A percentile compares a stretch with the other conserved stretches of the same genome.
Evolutionary conservation across 2,888 invertebrate genomes (phyloP).

Genomic region (Plebejus melissa): DNA sequence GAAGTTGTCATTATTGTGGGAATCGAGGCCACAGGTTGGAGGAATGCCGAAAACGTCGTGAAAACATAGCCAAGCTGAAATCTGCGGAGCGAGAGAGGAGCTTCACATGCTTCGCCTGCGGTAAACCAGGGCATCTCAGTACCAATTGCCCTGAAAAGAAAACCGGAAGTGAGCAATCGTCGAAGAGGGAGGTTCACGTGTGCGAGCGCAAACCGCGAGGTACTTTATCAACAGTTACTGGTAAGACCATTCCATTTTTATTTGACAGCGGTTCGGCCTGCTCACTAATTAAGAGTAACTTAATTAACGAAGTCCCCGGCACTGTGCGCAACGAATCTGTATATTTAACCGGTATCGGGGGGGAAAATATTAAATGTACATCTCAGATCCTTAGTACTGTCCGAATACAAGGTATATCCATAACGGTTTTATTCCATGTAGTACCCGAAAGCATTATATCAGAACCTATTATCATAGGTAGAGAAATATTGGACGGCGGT

Average conservation of each 20-base stretch:
- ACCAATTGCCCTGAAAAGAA: constrained; percentile 31
- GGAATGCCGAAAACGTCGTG: constrained; percentile 33
- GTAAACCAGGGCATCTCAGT: constrained; percentile 32
- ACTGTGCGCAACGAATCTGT: constrained; percentile 35
- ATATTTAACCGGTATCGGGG: constrained; percentile 38
- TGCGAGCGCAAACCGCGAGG: constrained; percentile 33
- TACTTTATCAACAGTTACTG: constrained; percentile 33
- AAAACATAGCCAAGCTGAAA: not conserved
- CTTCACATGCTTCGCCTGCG: constrained; percentile 32
- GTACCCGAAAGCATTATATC: constrained; percentile 30
- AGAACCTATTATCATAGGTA: constrained; percentile 33
- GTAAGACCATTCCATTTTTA: constrained; percentile 36
- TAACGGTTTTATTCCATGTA: constrained; percentile 30
- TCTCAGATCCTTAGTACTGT: constrained; percentile 24
- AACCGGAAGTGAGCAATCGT: not conserved
- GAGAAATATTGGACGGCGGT: constrained; percentile 33
- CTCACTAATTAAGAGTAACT: constrained; percentile 37
- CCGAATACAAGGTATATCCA: not conserved
- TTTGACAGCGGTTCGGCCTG: constrained; percentile 40
- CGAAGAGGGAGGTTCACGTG: constrained; percentile 26
- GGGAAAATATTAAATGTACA: constrained; percentile 33
- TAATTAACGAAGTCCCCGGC: constrained; percentile 30
- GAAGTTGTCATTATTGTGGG: constrained; percentile 33
- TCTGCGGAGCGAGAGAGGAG: no score
- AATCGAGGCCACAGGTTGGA: constrained; percentile 30